These are phyloP conservation scores for Astyanax mexicanus DNA, from an alignment of 2,797 vertebrate genomes.

Conservation along the genomic window DNA sequence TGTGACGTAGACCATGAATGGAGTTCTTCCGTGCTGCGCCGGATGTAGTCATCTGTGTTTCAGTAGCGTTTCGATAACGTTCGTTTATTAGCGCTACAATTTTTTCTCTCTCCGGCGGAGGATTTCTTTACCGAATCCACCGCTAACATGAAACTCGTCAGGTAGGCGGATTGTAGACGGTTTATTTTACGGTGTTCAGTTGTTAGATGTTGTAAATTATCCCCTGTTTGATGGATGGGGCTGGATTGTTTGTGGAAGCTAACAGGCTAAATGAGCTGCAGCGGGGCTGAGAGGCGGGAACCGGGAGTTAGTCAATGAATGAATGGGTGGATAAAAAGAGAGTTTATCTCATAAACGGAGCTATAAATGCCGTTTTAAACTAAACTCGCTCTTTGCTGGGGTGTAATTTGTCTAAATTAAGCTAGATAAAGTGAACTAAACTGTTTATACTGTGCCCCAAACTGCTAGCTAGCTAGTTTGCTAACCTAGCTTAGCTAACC, in stretches of 20 bases:
- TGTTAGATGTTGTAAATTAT: accelerated
- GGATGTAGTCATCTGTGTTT: conserved; percentile 42
- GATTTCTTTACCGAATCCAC: conserved; percentile 64
- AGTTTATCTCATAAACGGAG: too few species aligned
- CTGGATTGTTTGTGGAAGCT: conserved; percentile 63
- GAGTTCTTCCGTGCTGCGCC: conserved; percentile 27
- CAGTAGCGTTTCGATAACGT: conserved; percentile 66
- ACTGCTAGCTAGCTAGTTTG: too few species aligned
- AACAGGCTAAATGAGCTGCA: conserved; percentile 17
- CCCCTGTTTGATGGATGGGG: conserved; percentile 59
- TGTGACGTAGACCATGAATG: not conserved
- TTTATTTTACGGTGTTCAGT: accelerated
- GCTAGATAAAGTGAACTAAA: too few species aligned
- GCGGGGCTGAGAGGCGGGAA: conserved; percentile 72
- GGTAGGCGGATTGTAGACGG: conserved; percentile 57
- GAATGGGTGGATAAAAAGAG: not conserved
- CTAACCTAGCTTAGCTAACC: too few species aligned
- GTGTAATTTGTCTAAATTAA: too few species aligned
- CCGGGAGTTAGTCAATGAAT: conserved; percentile 63
- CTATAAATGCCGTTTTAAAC: too few species aligned
- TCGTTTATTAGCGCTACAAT: conserved; percentile 69
- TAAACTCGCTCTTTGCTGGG: too few species aligned
- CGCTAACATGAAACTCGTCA: conserved; percentile 82
- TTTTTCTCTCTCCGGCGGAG: conserved; percentile 73
- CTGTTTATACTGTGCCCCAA: too few species aligned